A percentile compares a stretch with the other conserved stretches of the same genome.
Conservation (phyloP, 2,888 invertebrate species). For the Ellobium chinense region DNA sequence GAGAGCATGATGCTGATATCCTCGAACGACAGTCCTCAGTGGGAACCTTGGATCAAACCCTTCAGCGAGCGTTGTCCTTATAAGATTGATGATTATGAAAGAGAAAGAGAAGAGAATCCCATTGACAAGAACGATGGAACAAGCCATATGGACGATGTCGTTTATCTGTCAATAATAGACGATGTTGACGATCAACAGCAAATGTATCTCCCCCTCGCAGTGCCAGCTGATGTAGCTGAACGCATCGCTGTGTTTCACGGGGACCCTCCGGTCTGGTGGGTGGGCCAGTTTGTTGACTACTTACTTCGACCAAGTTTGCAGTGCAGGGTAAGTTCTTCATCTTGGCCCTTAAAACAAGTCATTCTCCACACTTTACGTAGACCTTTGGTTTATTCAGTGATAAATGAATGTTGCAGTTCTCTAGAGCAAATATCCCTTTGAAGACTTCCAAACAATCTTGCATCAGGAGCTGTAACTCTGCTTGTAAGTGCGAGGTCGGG, state of each 20-base stretch:
- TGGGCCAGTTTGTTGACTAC: slow-evolving; percentile 8
- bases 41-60: not conserved
- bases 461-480: too few species aligned
- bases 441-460: too few species aligned
- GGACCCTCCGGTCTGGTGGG: slow-evolving; percentile 26
- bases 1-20: not conserved
- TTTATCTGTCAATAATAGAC: not conserved
- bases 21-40: not conserved
- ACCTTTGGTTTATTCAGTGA: too few species aligned
- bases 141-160: not conserved
- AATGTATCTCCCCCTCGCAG: not conserved
- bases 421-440: too few species aligned
- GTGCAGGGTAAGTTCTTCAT: too few species aligned
- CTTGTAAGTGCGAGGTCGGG: too few species aligned
- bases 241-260: slow-evolving; percentile 6
- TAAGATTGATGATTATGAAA: not conserved
- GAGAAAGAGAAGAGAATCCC: too few species aligned
- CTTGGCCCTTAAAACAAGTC: too few species aligned
- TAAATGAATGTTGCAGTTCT: too few species aligned
- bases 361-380: too few species aligned
- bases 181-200: not conserved
- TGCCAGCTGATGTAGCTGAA: slow-evolving; percentile 5
- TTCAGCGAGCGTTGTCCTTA: not conserved
- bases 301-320: not conserved
- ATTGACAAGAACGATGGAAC: not conserved